Conservation (phyloP, 2,113 vertebrate genomes). For the Setophaga coronata region DNA sequence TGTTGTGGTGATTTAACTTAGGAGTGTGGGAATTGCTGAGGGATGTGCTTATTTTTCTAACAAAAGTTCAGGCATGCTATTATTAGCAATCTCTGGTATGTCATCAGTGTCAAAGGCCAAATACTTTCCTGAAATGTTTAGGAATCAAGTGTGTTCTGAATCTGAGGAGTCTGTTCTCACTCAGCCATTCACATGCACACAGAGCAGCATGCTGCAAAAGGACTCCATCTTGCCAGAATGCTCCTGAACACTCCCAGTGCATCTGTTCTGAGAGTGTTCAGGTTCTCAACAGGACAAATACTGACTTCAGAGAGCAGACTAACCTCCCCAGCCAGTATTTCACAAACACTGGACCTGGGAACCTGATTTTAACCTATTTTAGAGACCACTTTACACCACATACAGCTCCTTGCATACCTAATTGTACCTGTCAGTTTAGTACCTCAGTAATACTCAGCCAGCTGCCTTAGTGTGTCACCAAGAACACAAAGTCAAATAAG, state of each 20-base stretch:
- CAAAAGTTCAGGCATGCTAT: constrained; percentile 39
- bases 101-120: constrained; percentile 59
- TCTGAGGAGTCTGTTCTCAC: background rate
- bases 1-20: background rate
- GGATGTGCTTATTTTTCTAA: constrained; percentile 52
- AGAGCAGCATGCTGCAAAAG: background rate
- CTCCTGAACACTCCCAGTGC: background rate
- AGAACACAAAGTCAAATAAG: background rate
- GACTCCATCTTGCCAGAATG: background rate
- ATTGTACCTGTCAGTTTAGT: background rate
- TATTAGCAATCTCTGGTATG: constrained; percentile 57
- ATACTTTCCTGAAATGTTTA: constrained; percentile 59
- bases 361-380: background rate
- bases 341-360: background rate
- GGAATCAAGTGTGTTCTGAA: constrained; percentile 3
- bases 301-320: background rate
- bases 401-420: background rate
- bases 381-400: background rate
- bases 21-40: constrained; percentile 37
- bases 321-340: fast-evolving
- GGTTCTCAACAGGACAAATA: background rate
- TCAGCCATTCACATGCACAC: background rate
- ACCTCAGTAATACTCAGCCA: background rate
- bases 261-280: background rate
- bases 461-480: background rate